Percentiles rank a stretch among this genome's conserved stretches.
Evolutionary conservation across 1,140 invertebrate genomes (phyloP).

Genomic region (Aleiodes sp.): DNA sequence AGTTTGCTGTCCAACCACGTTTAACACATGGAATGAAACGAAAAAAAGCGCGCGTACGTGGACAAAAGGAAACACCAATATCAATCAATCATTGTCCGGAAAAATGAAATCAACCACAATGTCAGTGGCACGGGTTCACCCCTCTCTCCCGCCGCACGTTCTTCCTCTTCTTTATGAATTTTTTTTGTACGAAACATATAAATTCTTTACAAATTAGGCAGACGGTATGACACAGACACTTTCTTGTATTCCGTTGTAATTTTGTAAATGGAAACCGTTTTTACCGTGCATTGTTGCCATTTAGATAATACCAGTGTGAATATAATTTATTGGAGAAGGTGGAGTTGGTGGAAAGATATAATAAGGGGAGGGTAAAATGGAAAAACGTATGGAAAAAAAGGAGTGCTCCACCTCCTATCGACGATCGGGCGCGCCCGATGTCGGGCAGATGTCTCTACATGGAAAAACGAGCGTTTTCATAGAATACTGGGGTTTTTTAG

Average conservation of each 20-base stretch:
- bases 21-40: background rate
- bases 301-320: background rate
- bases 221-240: constrained; percentile 4
- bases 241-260: background rate
- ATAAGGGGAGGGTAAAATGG: constrained; percentile 8
- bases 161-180: background rate
- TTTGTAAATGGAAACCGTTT: background rate
- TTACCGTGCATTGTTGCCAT: background rate
- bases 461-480: background rate
- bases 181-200: background rate
- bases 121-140: constrained; percentile 2
- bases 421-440: constrained; percentile 1
- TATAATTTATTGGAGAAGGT: constrained; percentile 10
- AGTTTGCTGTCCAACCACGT: background rate
- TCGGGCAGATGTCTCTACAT: constrained; percentile 12
- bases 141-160: too few relatives aligned
- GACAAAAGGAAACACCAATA: too few relatives aligned
- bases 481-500: background rate
- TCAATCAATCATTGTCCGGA: constrained; percentile 1
- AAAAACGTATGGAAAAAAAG: background rate
- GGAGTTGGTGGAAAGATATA: background rate
- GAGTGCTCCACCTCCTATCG: constrained; percentile 14
- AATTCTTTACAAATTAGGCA: constrained; percentile 8
- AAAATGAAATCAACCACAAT: constrained; percentile 4
- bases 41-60: background rate